Base-by-base conservation (phyloP, 1,140 invertebrate species). In the Macrostomum lignano region DNA sequence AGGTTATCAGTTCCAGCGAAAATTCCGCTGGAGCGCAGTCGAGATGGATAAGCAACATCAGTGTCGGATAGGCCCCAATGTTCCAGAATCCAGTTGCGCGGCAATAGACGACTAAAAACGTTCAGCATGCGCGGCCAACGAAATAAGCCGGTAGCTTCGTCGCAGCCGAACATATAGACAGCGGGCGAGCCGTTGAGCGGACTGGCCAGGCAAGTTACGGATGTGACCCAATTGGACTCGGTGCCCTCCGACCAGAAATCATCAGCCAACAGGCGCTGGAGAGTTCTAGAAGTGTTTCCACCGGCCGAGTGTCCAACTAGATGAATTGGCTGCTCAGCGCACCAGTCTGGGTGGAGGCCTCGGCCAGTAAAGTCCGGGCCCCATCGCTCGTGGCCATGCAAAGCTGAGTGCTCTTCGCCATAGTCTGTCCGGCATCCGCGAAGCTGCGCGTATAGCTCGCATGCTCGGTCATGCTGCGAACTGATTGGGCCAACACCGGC, bases 401-500 rank as follows among this genome's bases (percentile, higher is more conserved):
- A 9, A 15, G 15, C 26, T 5, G 26, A 28, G 19, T 28, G 26
- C 26, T 28, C 26, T 28, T 28, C 3, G 3, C 26, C 26, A 9
- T 15, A 28, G 19, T 28, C 26, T 15, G 26, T 28, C 19, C 15
- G 19, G 7, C 9, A 3, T 3, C 26, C 26, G 4, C 26, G 15
- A 7, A 28, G 19, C 9, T 28, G 26, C 5, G 26, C 26, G 19
- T 15, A 28, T 3, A 28, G 15, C 19, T 28, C 26, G 19, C 26
- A 28, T 7, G 26, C 26, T 3, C 26, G 26, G 19, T 28, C 26
- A 9, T 28, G 26, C 14, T 28, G 9, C 15, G 26, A 28, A 9
- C 26, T 28, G 14, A 28, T 28, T 28, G 26, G 26, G 3, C 26
- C 26, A n/a, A n/a, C n/a, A n/a, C n/a, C n/a, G n/a, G n/a, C n/a